Evolutionary conservation across 2,113 vertebrate genomes (phyloP).

Genomic region (Empidonax traillii): DNA sequence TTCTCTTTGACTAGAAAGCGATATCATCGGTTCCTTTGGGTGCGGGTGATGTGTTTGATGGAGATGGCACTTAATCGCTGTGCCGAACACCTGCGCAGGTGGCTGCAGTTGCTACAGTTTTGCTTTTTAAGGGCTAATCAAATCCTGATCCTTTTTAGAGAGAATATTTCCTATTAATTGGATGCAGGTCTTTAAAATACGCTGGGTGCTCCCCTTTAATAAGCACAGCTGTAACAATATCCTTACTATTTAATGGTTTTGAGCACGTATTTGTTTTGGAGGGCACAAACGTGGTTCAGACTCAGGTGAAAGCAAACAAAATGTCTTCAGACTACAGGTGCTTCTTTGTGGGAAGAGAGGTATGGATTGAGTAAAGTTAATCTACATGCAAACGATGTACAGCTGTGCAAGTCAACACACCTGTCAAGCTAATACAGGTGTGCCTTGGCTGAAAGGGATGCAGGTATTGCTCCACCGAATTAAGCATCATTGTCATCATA

Average conservation of each 20-base stretch:
- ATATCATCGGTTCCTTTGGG: rapidly evolving
- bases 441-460: background rate
- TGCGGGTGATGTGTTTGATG: background rate
- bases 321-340: rapidly evolving
- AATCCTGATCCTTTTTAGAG: rapidly evolving
- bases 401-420: background rate
- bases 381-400: rapidly evolving
- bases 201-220: background rate
- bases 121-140: background rate
- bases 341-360: background rate
- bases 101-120: background rate
- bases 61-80: background rate
- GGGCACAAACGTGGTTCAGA: background rate
- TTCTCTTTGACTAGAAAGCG: background rate
- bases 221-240: background rate
- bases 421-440: background rate
- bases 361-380: background rate
- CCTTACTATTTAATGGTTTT: rapidly evolving
- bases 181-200: rapidly evolving
- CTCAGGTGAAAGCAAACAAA: background rate
- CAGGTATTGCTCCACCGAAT: background rate
- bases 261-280: background rate
- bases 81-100: background rate
- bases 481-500: background rate
- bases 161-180: background rate